phyloP scores from a whole-genome alignment of 2,888 invertebrate genomes.

The Aphelenchoides bicaudatus region DNA sequence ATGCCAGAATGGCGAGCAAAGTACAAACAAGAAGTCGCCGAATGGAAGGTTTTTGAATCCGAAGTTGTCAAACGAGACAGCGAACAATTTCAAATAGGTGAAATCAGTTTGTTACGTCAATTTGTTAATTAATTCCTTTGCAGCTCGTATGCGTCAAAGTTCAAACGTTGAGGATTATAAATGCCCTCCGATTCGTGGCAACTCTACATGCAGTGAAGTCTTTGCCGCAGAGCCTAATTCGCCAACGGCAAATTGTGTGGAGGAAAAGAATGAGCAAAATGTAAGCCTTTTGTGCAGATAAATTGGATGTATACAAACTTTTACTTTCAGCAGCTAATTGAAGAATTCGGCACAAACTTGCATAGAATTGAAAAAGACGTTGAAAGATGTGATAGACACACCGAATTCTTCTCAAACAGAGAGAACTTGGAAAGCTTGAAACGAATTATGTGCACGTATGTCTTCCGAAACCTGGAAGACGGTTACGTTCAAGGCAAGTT shows the following conservation, averaged over 20 bases:
- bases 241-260: constrained; percentile 4
- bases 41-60: constrained; percentile 90
- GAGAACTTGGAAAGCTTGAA: constrained; percentile 85
- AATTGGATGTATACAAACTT: background rate
- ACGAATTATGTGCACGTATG: constrained; percentile 95
- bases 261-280: background rate
- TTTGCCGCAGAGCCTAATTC: constrained; percentile 33
- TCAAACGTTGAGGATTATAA: constrained; percentile 32
- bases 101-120: background rate
- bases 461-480: constrained; percentile 87
- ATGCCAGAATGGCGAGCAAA: constrained; percentile 36
- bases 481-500: constrained; percentile 96
- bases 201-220: constrained; percentile 50
- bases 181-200: constrained; percentile 35
- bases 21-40: constrained; percentile 70
- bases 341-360: constrained; percentile 73
- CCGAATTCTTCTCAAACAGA: constrained; percentile 78
- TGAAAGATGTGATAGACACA: constrained; percentile 88
- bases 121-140: constrained; percentile 9
- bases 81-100: constrained; percentile 46
- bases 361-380: constrained; percentile 95
- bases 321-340: constrained; percentile 34
- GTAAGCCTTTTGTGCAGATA: background rate
- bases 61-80: constrained; percentile 77
- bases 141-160: constrained; percentile 42